phyloP scores from a whole-genome alignment of 2,888 invertebrate species.

The Steinernema hermaphroditum region DNA sequence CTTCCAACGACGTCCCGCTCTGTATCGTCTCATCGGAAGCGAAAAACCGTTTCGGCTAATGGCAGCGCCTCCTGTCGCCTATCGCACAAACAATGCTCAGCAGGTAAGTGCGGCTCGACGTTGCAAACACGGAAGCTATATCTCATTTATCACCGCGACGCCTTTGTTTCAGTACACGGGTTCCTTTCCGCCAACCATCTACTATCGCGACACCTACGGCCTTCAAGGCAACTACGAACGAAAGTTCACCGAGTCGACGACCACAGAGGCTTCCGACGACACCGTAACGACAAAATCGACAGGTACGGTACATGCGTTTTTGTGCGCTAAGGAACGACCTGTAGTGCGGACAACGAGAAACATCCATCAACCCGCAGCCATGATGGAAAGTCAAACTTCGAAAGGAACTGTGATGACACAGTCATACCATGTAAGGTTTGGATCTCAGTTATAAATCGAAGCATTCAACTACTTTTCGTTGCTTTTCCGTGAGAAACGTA shows the following conservation, averaged over 20 bases:
- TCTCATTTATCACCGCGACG: slow-evolving; percentile 4
- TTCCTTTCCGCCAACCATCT: slow-evolving; percentile 62
- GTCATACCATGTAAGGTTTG: slow-evolving; percentile 48
- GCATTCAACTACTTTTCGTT: too few species aligned
- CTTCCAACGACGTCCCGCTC: not conserved
- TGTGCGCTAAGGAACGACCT: slow-evolving; percentile 10
- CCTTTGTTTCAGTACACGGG: slow-evolving; percentile 42
- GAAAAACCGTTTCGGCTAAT: slow-evolving; percentile 19
- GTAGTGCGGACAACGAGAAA: slow-evolving; percentile 55
- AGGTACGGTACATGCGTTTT: slow-evolving; percentile 34
- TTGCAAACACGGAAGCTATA: slow-evolving; percentile 1
- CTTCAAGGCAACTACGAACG: slow-evolving; percentile 38
- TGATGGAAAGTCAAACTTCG: slow-evolving; percentile 44
- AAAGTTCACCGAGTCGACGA: slow-evolving; percentile 40
- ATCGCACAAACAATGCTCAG: slow-evolving; percentile 31
- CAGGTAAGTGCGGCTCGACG: slow-evolving; percentile 25
- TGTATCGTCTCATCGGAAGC: not conserved
- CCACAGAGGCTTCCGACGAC: slow-evolving; percentile 44
- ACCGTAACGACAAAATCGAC: slow-evolving; percentile 54
- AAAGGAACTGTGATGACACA: slow-evolving; percentile 47
- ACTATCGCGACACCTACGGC: slow-evolving; percentile 63
- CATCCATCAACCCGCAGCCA: slow-evolving; percentile 50
- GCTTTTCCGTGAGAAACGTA: too few species aligned
- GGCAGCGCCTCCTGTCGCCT: slow-evolving; percentile 29
- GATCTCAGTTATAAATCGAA: too few species aligned